Conservation (phyloP, 2,888 invertebrate genomes). For the Caenorhabditis panamensis region DNA sequence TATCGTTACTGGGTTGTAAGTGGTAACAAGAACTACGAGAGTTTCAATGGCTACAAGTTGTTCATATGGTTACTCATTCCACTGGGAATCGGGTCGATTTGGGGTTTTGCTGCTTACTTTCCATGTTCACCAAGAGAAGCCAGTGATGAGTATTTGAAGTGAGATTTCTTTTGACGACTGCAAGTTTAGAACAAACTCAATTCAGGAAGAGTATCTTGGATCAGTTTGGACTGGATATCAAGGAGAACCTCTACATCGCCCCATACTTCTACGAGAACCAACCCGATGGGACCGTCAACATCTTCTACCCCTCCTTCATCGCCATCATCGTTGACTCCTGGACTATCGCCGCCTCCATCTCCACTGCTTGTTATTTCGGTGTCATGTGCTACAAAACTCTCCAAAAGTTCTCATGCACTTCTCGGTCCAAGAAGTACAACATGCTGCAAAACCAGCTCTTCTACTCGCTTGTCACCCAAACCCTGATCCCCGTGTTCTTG, state of each 20-base stretch:
- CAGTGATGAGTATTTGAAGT: slow-evolving; percentile 30
- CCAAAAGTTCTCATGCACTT: not conserved
- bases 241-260: slow-evolving; percentile 25
- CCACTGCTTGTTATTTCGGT: slow-evolving; percentile 18
- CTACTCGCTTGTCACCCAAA: slow-evolving; percentile 33
- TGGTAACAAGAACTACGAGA: slow-evolving; percentile 12
- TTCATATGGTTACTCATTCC: slow-evolving; percentile 16
- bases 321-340: slow-evolving; percentile 7
- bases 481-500: slow-evolving; percentile 39
- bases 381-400: slow-evolving; percentile 26
- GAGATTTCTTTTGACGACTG: too few relatives aligned
- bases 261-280: slow-evolving; percentile 34
- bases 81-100: not conserved
- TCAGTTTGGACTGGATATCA: slow-evolving; percentile 19
- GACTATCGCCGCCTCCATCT: slow-evolving; percentile 12
- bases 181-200: not conserved
- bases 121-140: slow-evolving; percentile 16
- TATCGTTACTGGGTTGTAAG: slow-evolving; percentile 33
- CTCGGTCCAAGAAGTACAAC: not conserved
- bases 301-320: slow-evolving; percentile 18
- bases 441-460: slow-evolving; percentile 36
- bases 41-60: slow-evolving; percentile 20
- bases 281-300: slow-evolving; percentile 3
- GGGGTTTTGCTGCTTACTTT: slow-evolving; percentile 26
- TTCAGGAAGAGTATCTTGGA: slow-evolving; percentile 7